These are phyloP conservation scores for Elysia chlorotica DNA, from an alignment of 1,140 invertebrate genomes.

Conservation along the genomic window DNA sequence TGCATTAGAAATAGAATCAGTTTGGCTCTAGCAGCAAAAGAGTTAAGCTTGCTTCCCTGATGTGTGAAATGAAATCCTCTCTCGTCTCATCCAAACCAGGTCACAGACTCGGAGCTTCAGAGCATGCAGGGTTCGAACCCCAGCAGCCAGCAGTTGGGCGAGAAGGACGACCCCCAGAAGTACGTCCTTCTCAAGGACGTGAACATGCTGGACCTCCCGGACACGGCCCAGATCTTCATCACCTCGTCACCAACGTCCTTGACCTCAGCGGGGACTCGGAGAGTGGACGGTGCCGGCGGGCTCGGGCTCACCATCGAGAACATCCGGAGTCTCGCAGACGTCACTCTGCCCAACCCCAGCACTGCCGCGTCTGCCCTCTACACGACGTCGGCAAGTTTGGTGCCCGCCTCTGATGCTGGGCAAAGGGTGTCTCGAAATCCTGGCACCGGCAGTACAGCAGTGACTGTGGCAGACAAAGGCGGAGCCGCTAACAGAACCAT, in stretches of 20 bases:
- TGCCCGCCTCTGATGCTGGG: neutral
- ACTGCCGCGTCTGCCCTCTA: conserved; percentile 18
- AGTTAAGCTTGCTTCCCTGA: neutral
- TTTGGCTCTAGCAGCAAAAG: neutral
- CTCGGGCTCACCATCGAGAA: too few relatives aligned
- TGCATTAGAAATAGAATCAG: neutral
- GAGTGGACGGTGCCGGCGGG: neutral
- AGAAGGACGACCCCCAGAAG: conserved; percentile 7
- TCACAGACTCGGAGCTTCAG: conserved; percentile 57
- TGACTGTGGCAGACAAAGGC: too few relatives aligned
- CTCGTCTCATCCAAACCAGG: conserved; percentile 29
- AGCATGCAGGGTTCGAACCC: conserved; percentile 42
- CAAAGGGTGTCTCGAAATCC: neutral
- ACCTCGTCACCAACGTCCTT: neutral
- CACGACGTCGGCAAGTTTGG: neutral
- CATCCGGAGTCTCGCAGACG: too few relatives aligned
- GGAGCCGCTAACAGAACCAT: too few relatives aligned
- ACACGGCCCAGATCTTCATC: conserved; percentile 24
- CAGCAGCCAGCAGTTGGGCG: conserved; percentile 5
- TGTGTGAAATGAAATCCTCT: neutral
- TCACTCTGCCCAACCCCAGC: conserved; percentile 11
- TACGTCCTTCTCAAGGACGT: conserved; percentile 26
- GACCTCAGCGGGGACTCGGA: neutral
- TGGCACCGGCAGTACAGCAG: too few relatives aligned
- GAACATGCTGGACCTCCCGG: neutral